These are phyloP conservation scores for Pangasius macronema DNA, from an alignment of 2,797 vertebrate genomes.

Conservation along the genomic window DNA sequence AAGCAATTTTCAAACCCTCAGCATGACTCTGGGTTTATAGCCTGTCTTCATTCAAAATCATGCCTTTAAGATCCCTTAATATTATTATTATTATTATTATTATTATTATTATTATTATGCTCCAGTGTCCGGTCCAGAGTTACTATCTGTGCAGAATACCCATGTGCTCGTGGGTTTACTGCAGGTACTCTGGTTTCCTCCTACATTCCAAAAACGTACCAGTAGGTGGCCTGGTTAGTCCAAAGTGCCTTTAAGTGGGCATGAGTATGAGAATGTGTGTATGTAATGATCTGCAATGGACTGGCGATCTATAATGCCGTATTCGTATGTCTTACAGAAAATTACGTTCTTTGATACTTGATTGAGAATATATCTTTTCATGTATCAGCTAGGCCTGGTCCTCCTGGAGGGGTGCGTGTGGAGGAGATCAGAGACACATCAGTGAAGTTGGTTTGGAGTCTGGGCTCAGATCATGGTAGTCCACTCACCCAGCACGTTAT, in stretches of 20 bases:
- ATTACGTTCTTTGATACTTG: too few species aligned
- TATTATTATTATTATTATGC: not conserved
- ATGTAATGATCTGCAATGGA: not conserved
- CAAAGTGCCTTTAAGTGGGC: not conserved
- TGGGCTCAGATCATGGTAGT: slow-evolving; percentile 90
- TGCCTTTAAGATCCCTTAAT: too few species aligned
- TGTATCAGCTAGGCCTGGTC: slow-evolving; percentile 81
- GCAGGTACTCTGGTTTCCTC: not conserved
- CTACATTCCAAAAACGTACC: not conserved
- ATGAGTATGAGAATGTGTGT: not conserved
- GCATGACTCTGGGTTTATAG: too few species aligned
- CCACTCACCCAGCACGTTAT: slow-evolving; percentile 89
- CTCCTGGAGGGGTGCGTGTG: slow-evolving; percentile 88
- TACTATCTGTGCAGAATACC: not conserved
- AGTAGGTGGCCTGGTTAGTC: not conserved
- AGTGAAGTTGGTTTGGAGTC: slow-evolving; percentile 89
- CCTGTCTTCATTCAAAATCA: too few species aligned
- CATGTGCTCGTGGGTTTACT: not conserved
- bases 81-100: too few species aligned
- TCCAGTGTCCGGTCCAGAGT: not conserved
- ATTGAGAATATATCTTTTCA: not conserved
- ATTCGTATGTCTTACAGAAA: not conserved
- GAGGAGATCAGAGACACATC: slow-evolving; percentile 87
- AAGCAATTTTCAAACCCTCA: too few species aligned
- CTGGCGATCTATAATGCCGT: not conserved